A percentile compares a stretch with the other conserved stretches of the same genome.
These are phyloP conservation scores for Galerucella pusilla DNA, from an alignment of 2,888 invertebrate genomes.

Conservation along the genomic window DNA sequence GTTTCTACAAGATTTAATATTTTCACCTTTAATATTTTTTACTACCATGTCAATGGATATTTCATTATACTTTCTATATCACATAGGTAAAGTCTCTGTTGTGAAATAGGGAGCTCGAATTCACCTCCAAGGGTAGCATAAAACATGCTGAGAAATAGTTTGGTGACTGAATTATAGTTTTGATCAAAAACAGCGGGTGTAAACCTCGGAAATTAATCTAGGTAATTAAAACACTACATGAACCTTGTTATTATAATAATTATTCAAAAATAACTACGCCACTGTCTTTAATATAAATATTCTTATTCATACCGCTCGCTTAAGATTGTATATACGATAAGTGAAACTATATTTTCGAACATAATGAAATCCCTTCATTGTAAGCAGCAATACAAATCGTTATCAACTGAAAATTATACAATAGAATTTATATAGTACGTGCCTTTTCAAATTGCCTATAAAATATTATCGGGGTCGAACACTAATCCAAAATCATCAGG, in stretches of 20 bases:
- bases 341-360: slow-evolving; percentile 1
- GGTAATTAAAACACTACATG: background rate
- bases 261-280: background rate
- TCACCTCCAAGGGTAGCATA: no score
- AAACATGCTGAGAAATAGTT: no score
- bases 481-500: background rate
- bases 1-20: no score
- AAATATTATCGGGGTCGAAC: slow-evolving; percentile 6
- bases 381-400: background rate
- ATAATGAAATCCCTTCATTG: background rate
- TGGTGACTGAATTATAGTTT: no score
- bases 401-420: slow-evolving; percentile 2
- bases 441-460: slow-evolving; percentile 7
- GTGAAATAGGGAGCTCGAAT: no score
- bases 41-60: no score
- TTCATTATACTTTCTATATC: no score
- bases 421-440: background rate
- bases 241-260: background rate
- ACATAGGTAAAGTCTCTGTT: no score
- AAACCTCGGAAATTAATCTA: no score
- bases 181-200: no score
- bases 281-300: background rate
- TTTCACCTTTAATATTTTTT: no score
- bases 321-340: slow-evolving; percentile 5
- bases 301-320: background rate